Evolutionary conservation across 2,113 vertebrate genomes (phyloP).

Genomic region (Macaca fascicularis): T2T-MFA8v1.1 NC_088387.1:56741501-56742000

Average conservation of each 20-base stretch:
- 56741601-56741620: neutral
- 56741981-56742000: too few species aligned
- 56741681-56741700: neutral
- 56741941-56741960: too few species aligned
- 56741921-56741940: too few species aligned
- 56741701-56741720: neutral
- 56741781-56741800: neutral
- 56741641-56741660: neutral
- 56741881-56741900: neutral
- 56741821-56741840: neutral
- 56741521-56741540: neutral
- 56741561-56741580: neutral
- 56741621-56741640: neutral
- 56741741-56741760: neutral
- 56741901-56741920: too few species aligned
- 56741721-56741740: rapidly evolving
- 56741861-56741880: neutral
- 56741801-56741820: neutral
- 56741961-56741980: too few species aligned
- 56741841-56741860: neutral
- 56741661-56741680: neutral
- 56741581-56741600: neutral
- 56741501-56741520: neutral
- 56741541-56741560: neutral
- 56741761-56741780: neutral